Conservation (phyloP, 2,888 invertebrate genomes). For the Aphidoletes aphidimyza region DNA sequence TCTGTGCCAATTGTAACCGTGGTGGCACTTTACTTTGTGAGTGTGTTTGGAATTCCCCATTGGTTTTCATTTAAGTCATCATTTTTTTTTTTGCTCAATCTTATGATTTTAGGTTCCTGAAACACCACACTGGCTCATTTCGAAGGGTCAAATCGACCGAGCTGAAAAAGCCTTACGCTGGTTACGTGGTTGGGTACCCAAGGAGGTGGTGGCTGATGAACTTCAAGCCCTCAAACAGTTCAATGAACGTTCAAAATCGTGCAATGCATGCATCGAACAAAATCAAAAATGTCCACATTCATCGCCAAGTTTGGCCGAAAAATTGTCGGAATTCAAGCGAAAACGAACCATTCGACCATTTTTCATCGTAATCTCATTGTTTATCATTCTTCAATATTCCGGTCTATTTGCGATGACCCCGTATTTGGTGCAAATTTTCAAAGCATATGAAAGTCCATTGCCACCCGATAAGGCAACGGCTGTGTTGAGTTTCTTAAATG, state of each 20-base stretch:
- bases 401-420: slow-evolving; percentile 69
- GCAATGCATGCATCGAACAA: slow-evolving; percentile 58
- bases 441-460: slow-evolving; percentile 62
- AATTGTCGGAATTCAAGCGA: slow-evolving; percentile 65
- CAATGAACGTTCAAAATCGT: slow-evolving; percentile 58
- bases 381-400: slow-evolving; percentile 69
- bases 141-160: slow-evolving; percentile 69
- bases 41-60: slow-evolving; percentile 58
- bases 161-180: slow-evolving; percentile 69
- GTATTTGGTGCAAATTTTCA: slow-evolving; percentile 70
- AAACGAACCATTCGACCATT: slow-evolving; percentile 70
- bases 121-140: slow-evolving; percentile 71
- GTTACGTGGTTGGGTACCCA: slow-evolving; percentile 66
- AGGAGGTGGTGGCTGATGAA: slow-evolving; percentile 58
- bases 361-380: slow-evolving; percentile 68
- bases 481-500: slow-evolving; percentile 57
- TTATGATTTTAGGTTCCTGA: slow-evolving; percentile 69
- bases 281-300: slow-evolving; percentile 60
- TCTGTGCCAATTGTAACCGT: slow-evolving; percentile 68
- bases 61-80: not conserved
- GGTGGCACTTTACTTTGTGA: slow-evolving; percentile 69
- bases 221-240: slow-evolving; percentile 58
- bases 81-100: not conserved
- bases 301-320: slow-evolving; percentile 61
- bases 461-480: slow-evolving; percentile 68